Evolutionary conservation across 37 sponge, comb jelly and placozoan genomes (phyloP).

Genomic region (Cliona cf. orientalis): DNA sequence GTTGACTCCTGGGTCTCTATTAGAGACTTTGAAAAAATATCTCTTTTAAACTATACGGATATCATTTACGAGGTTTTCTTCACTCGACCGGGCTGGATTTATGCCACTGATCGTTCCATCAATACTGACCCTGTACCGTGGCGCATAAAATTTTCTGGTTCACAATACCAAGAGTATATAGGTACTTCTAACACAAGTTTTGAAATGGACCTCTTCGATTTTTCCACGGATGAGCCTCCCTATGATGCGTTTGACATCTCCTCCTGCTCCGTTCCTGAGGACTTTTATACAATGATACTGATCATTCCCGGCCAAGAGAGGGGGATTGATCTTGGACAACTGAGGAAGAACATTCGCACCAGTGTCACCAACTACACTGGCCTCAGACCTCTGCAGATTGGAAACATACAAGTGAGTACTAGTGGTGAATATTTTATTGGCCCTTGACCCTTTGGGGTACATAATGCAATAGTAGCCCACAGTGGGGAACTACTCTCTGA

Average conservation of each 20-base stretch:
- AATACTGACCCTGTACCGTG: background rate
- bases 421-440: too few relatives aligned
- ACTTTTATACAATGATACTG: constrained; percentile 10
- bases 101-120: background rate
- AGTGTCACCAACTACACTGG: constrained; percentile 18
- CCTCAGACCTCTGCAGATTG: constrained; percentile 53
- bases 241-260: constrained; percentile 63
- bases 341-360: constrained; percentile 31
- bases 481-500: too few relatives aligned
- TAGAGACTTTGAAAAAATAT: constrained; percentile 7
- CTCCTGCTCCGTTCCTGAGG: constrained; percentile 3
- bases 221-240: constrained; percentile 27
- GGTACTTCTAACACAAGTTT: background rate
- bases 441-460: too few relatives aligned
- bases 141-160: constrained; percentile 24
- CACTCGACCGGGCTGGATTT: constrained; percentile 28
- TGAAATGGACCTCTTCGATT: constrained; percentile 12
- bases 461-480: too few relatives aligned
- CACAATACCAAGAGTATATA: background rate
- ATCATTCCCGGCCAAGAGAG: background rate
- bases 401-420: constrained; percentile 55
- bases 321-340: constrained; percentile 1
- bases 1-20: constrained; percentile 64
- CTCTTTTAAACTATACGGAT: constrained; percentile 25
- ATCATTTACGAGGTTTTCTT: constrained; percentile 47